A percentile compares a stretch with the other conserved stretches of the same genome.
Evolutionary conservation across 2,888 invertebrate genomes (phyloP).

Genomic region (Vesta saturnalis): DNA sequence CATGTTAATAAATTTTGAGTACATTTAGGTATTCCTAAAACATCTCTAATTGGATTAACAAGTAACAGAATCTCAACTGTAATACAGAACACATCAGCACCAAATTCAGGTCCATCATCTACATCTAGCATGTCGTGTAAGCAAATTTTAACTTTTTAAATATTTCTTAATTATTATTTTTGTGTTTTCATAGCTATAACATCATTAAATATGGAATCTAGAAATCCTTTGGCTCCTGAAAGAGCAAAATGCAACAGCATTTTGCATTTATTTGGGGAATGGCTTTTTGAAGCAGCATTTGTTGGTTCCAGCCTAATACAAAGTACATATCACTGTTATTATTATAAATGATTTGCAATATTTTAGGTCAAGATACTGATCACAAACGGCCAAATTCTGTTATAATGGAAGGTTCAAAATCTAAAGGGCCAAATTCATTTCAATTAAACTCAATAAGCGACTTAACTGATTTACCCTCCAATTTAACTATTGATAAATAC

Average conservation of each 20-base stretch:
- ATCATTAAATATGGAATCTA: constrained; percentile 64
- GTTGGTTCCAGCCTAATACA: constrained; percentile 77
- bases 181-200: constrained; percentile 75
- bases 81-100: constrained; percentile 71
- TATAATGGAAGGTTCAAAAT: constrained; percentile 70
- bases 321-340: constrained; percentile 58
- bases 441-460: constrained; percentile 74
- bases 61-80: constrained; percentile 77
- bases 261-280: constrained; percentile 94
- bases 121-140: constrained; percentile 74
- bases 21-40: constrained; percentile 85
- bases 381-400: constrained; percentile 73
- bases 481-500: constrained; percentile 79
- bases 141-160: constrained; percentile 29
- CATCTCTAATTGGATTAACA: constrained; percentile 81
- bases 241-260: constrained; percentile 95
- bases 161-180: constrained; percentile 36
- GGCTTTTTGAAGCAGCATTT: constrained; percentile 96
- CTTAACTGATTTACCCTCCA: constrained; percentile 73
- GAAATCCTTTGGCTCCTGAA: constrained; percentile 72
- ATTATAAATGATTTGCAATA: neutral
- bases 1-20: too few relatives aligned
- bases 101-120: constrained; percentile 77
- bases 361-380: constrained; percentile 61
- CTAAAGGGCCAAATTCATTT: constrained; percentile 66